Evolutionary conservation across 2,797 vertebrate species (phyloP).

Genomic region (Ficedula albicollis): DNA sequence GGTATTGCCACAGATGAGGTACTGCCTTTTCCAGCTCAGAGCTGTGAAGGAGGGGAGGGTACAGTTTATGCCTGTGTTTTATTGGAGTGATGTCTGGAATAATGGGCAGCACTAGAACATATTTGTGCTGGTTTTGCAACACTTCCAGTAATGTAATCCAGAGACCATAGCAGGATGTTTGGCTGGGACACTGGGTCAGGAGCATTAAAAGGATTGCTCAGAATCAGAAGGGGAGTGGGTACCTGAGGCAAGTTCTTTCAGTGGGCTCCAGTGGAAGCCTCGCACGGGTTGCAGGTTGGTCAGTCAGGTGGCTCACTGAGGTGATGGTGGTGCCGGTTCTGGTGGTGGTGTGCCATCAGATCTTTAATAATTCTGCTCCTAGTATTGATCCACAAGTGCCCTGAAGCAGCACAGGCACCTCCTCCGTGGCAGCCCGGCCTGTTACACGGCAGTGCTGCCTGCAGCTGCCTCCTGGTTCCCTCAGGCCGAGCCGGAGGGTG

Average conservation of each 20-base stretch:
- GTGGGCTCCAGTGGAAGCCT: background rate
- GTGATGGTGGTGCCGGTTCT: background rate
- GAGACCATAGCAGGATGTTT: background rate
- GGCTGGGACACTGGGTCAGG: background rate
- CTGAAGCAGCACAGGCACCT: background rate
- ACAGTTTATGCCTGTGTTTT: fast-evolving
- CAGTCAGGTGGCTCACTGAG: fast-evolving
- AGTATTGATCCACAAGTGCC: fast-evolving
- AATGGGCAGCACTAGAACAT: background rate
- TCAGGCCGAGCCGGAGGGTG: background rate
- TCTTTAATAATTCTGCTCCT: background rate
- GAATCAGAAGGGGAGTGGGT: background rate
- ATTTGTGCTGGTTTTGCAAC: background rate
- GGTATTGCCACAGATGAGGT: background rate
- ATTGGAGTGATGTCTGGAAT: background rate
- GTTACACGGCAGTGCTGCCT: background rate
- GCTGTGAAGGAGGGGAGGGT: background rate
- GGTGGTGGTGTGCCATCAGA: background rate
- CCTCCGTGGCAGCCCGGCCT: fast-evolving
- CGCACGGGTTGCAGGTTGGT: fast-evolving
- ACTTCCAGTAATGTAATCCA: background rate
- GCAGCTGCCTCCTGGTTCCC: background rate
- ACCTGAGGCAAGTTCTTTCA: fast-evolving
- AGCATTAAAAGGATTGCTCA: background rate
- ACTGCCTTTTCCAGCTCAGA: background rate